Conservation (phyloP, 2,113 vertebrate genomes). For the Vombatus ursinus region DNA sequence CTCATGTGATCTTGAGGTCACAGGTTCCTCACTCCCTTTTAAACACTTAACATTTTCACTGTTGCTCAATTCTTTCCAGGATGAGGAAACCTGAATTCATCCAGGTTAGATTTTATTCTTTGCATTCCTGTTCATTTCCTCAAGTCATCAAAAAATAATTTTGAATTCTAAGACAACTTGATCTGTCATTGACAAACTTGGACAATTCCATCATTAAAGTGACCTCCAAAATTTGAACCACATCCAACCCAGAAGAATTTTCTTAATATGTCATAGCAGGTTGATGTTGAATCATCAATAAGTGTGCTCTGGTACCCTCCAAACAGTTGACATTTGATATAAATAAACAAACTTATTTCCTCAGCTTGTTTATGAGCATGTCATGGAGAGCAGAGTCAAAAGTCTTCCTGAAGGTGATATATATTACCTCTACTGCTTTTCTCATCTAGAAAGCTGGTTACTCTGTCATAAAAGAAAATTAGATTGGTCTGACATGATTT, state of each 20-base stretch:
- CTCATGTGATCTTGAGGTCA: too few species aligned
- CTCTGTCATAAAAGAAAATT: constrained; percentile 71
- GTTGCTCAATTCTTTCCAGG: background rate
- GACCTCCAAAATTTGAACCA: constrained; percentile 41
- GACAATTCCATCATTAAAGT: background rate
- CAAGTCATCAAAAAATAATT: background rate
- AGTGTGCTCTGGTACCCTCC: constrained; percentile 39
- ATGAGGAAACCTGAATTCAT: background rate
- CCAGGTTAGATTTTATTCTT: background rate
- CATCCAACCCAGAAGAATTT: constrained; percentile 18
- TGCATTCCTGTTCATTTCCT: background rate
- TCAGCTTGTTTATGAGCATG: constrained; percentile 71
- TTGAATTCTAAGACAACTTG: background rate
- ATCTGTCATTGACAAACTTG: background rate
- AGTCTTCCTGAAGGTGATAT: constrained; percentile 68
- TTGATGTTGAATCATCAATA: constrained; percentile 59
- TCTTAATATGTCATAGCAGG: background rate
- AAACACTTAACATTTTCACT: background rate
- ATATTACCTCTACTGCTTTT: constrained; percentile 68
- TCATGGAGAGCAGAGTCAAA: constrained; percentile 54
- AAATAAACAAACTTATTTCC: constrained; percentile 64
- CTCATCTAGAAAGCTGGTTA: constrained; percentile 61
- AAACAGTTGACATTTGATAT: constrained; percentile 70
- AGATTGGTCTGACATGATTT: constrained; percentile 58
- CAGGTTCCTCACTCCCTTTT: too few species aligned